Evolutionary conservation across 2,113 vertebrate genomes (phyloP), one percentile per base, ranked within the genome.

Genomic region (Cettia cetti): DNA sequence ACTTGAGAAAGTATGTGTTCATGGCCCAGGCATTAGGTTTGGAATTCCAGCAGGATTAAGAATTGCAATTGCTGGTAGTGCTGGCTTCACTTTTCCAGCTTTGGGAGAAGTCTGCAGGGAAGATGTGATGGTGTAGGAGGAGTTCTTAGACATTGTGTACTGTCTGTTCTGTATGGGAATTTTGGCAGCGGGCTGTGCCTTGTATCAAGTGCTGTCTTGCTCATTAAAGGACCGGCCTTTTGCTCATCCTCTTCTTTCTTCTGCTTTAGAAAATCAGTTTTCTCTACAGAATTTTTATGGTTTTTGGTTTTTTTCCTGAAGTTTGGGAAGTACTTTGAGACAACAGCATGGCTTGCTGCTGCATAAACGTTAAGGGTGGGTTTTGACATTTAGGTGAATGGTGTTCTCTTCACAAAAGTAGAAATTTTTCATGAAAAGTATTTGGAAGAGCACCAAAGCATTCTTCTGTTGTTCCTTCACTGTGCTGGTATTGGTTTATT

Each of bases 151-250:
- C 75, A 9, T 65, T 92, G 78, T 84, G 93, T 92, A 94, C 93
- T 92, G 72, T 74, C 87, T 95, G 95, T 96, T 96, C 95, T 78
- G 35, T 72, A 87, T 47, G 87, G 77, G 95, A 94, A 94, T 94
- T 91, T 91, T 96, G 96, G 96, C 95, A 87, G 78, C 5, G 0
- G 77, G 72, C 86, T 95, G 56, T 92, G 91, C 72, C 89, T 50
- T 95, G 77, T 64, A 90, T 74, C 69, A 37, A 85, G 61, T 42
- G 33, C 80, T 92, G 86, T 83, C 89, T 75, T 82, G 33, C 90
- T 89, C 30, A 7, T 86, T 91, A 84, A 64, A 71, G 74, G 93
- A 75, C 60, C 2, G 0, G 75, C 61, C 24, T 84, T 92, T 92
- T 63, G 30, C 76, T 92, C 54, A 37, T 92, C 59, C 39, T 37